Base-by-base conservation (phyloP, 2,797 vertebrate genomes). In the Lycodopsis pacificus region DNA sequence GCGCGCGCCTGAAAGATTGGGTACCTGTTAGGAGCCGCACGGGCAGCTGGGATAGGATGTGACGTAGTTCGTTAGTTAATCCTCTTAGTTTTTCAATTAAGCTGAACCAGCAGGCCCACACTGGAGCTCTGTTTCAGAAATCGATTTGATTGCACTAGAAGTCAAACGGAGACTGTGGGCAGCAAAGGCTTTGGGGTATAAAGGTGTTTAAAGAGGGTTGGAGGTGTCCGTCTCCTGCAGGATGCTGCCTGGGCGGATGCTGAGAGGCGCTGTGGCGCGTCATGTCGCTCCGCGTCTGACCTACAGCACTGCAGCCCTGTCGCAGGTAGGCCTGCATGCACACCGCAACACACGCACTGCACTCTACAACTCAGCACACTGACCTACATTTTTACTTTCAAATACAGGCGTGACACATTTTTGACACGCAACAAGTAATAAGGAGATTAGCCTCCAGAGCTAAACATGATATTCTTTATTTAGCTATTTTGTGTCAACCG, bases 71-170 rank as follows among this genome's bases (percentile, higher is more conserved):
- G 32, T n/a, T 79, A 75, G 30, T n/a, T 80, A 81, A 92, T 91
- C 89, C 76, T 88, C 85, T 91, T 86, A 91, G 44, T 56, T 63
- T 56, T 63, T 69, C n/a, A 91, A 88, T 89, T 82, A 81, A 59
- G 61, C 68, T 62, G 63, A 71, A 66, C 3, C 67, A 40, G 66
- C 64, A 81, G 66, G 54, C 15, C 63, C 17, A 2, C 40, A 5
- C 58, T 11, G 46, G 57, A 38, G 12, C 38, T 77, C 32, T 14
- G n/a, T n/a, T 2, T n/a, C 64, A 57, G 27, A 49, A 14, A 48
- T 73, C 4, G 46, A 62, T 48, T 48, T 6, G 54, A 22, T 15
- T 17, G 46, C 13, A 1, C 7, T 40, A 62, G 38, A 30, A 62
- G 73, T 46, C 25, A 56, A 17, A 49, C 58, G 14, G 58, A 51